Base-by-base conservation (phyloP, 2,888 invertebrate genomes). In the Eurytoma californica region DNA sequence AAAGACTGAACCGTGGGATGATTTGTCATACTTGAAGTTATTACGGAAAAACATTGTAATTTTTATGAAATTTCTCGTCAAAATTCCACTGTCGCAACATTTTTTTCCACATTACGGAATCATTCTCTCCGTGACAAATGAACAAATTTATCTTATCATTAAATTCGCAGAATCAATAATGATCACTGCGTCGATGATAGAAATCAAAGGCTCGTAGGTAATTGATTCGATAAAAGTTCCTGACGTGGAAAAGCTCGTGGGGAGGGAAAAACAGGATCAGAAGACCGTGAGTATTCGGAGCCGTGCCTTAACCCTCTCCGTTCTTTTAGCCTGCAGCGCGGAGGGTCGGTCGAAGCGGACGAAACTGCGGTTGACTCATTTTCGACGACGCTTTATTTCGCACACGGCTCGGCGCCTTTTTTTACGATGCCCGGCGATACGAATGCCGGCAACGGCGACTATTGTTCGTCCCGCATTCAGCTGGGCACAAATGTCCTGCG, bases 191-290 rank as follows among this genome's bases (percentile, higher is more conserved):
- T 39, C 7, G 39, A 39, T 24, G 24, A 39, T 39, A 12, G 28
- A 66, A 57, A 66, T 72, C 65, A 77, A 77, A 70, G 70, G 20
- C 14, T 13, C 24, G 2, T 9, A 5, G 47, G 47, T 28, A 65
- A 70, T 77, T 57, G 76, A 65, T 65, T 77, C 63, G 76, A 65
- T 61, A 18, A 63, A 65, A 58, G 39, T 57, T 69, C 69, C 5
- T 7, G 7, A 7, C 39, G 2, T 39, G 39, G 39, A 39, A 57
- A 55, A 68, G 49, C 39, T 16, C 28, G 20, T 47, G 49, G 18
- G 39, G 9, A 49, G 16, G 53, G 30, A 24, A 24, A 24, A 24
- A 55, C 61, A 51, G 5, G 18, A 39, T 4, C 39, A 3, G 3
- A 16, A 39, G 58, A 39, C 55, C 12, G 4, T 39, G 68, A 47